Percentiles rank a stretch among this genome's conserved stretches.
Conservation (phyloP, 2,797 vertebrate genomes). For the Coracias cyanogaster region DNA sequence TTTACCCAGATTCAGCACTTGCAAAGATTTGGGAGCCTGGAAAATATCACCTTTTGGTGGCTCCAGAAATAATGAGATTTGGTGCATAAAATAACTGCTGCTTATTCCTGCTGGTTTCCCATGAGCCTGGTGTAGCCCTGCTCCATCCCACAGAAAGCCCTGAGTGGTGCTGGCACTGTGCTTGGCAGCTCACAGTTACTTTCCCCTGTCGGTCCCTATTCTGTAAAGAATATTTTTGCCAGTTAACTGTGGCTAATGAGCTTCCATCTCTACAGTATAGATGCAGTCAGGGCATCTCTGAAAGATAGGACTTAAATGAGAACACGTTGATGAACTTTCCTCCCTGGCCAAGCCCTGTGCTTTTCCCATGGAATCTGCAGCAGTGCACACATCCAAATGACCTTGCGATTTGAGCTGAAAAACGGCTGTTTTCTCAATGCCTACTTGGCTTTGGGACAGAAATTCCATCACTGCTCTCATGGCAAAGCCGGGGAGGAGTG, state of each 20-base stretch:
- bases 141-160: background rate
- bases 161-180: accelerated
- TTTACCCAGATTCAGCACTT: background rate
- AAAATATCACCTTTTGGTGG: background rate
- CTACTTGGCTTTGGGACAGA: background rate
- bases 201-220: background rate
- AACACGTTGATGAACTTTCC: background rate
- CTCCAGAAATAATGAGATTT: background rate
- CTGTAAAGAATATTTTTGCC: background rate
- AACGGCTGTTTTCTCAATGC: background rate
- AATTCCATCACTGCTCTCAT: background rate
- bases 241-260: background rate
- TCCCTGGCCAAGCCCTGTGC: background rate
- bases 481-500: background rate
- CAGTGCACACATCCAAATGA: background rate
- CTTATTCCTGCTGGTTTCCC: background rate
- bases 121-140: background rate
- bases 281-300: background rate
- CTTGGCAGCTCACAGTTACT: background rate
- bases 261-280: background rate
- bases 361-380: background rate
- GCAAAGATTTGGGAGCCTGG: background rate
- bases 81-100: background rate
- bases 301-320: background rate
- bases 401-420: background rate